Percentiles rank a stretch among this genome's conserved stretches.
phyloP scores from a whole-genome alignment of 2,888 invertebrate species.

The Ophonus ardosiacus region DNA sequence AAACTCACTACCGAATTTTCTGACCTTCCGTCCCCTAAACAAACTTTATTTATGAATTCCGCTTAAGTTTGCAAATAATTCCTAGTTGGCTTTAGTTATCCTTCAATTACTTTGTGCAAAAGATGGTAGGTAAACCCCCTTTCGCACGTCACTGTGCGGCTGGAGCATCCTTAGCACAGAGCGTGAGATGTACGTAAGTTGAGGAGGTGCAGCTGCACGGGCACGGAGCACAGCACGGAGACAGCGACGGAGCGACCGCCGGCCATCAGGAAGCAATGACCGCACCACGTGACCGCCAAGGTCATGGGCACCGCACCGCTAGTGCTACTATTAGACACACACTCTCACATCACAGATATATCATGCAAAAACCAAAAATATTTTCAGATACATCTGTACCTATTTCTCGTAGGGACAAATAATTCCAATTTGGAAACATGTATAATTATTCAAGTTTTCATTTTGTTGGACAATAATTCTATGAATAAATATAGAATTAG shows the following conservation, averaged over 20 bases:
- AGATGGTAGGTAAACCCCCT: neutral
- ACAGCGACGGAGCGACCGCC: slow-evolving; percentile 17
- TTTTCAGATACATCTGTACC: too few species aligned
- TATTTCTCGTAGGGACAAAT: too few species aligned
- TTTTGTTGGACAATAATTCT: too few species aligned
- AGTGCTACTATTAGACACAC: neutral
- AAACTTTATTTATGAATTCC: too few species aligned
- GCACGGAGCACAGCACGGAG: neutral
- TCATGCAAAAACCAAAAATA: neutral
- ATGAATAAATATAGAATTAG: too few species aligned
- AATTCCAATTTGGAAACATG: too few species aligned
- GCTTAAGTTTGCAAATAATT: too few species aligned
- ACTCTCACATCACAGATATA: slow-evolving; percentile 57
- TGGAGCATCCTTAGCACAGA: slow-evolving; percentile 8
- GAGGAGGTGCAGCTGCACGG: slow-evolving; percentile 29
- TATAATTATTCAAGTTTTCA: too few species aligned
- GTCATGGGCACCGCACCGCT: slow-evolving; percentile 66
- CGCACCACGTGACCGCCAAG: slow-evolving; percentile 67
- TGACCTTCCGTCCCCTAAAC: too few species aligned
- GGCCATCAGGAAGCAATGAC: slow-evolving; percentile 68
- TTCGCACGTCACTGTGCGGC: neutral
- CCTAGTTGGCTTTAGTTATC: too few species aligned
- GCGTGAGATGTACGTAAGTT: neutral
- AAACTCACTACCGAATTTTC: too few species aligned
- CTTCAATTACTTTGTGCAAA: too few species aligned